Evolutionary conservation across 2,113 vertebrate genomes (phyloP).

Genomic region (Clarias macrocephalus): DNA sequence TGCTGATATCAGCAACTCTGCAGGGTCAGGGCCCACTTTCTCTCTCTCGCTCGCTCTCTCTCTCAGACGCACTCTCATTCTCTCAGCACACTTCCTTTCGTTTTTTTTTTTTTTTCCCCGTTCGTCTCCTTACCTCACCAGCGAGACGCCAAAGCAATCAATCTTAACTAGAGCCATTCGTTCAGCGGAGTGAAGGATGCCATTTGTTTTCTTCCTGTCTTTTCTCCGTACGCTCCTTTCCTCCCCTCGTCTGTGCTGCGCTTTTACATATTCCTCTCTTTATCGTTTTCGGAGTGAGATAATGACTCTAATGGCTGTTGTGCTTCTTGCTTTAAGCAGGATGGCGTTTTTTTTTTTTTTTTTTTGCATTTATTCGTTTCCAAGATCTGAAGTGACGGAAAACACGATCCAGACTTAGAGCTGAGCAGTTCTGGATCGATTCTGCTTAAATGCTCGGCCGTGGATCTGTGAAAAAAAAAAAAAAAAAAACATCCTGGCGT

Average conservation of each 20-base stretch:
- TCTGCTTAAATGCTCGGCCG: not conserved
- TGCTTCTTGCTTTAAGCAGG: constrained; percentile 25
- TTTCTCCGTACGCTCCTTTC: constrained; percentile 30
- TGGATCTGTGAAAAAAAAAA: not conserved
- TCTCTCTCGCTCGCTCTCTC: constrained; percentile 14
- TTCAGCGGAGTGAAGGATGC: constrained; percentile 59
- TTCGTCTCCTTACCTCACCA: constrained; percentile 47
- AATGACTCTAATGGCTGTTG: constrained; percentile 41
- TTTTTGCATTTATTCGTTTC: not conserved
- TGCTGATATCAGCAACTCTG: constrained; percentile 66
- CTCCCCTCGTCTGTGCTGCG: not conserved
- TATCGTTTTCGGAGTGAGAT: constrained; percentile 49
- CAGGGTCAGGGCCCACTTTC: constrained; percentile 52
- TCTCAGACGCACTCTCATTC: constrained; percentile 37
- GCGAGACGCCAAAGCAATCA: constrained; percentile 59
- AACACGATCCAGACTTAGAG: not conserved
- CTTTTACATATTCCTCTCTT: constrained; percentile 51
- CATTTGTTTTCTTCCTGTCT: constrained; percentile 64
- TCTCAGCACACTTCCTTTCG: constrained; percentile 21
- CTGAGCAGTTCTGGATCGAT: not conserved
- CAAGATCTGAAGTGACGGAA: not conserved
- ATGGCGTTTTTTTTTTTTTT: too few relatives aligned
- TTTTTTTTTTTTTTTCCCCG: not conserved
- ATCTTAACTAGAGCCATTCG: constrained; percentile 63
- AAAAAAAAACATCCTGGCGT: not conserved